phyloP scores from a whole-genome alignment of 2,888 invertebrate species.

The Heteromurus nitidus region DNA sequence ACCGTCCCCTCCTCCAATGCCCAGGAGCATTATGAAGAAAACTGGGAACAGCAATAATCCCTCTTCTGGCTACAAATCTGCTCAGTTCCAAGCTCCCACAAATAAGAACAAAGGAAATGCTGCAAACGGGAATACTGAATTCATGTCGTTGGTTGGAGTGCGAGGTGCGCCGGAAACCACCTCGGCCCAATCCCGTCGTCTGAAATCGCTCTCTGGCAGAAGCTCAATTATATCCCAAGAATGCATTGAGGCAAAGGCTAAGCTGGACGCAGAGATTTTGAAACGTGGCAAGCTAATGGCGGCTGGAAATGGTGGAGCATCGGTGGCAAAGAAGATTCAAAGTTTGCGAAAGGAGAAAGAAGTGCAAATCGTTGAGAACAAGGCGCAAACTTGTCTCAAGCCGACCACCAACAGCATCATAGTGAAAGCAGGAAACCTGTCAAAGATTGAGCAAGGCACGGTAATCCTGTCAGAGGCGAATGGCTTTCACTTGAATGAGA shows the following conservation, averaged over 20 bases:
- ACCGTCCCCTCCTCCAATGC: conserved; percentile 60
- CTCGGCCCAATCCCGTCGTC: conserved; percentile 12
- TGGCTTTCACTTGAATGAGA: conserved; percentile 72
- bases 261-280: conserved; percentile 54
- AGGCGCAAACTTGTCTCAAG: not conserved
- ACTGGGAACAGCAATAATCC: conserved; percentile 8
- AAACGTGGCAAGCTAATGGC: conserved; percentile 51
- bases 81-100: conserved; percentile 42
- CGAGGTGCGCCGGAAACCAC: conserved; percentile 36
- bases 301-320: not conserved
- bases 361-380: conserved; percentile 41
- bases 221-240: conserved; percentile 50
- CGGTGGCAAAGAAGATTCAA: not conserved
- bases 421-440: conserved; percentile 36
- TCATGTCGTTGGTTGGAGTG: conserved; percentile 49
- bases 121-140: conserved; percentile 13
- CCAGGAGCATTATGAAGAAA: conserved; percentile 66
- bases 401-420: not conserved
- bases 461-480: conserved; percentile 64
- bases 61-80: conserved; percentile 24
- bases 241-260: conserved; percentile 56
- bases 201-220: conserved; percentile 17
- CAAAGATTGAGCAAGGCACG: conserved; percentile 5
- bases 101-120: conserved; percentile 6
- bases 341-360: conserved; percentile 17